Conservation (phyloP, 2,888 invertebrate genomes). For the Pardosa pseudoannulata region DNA sequence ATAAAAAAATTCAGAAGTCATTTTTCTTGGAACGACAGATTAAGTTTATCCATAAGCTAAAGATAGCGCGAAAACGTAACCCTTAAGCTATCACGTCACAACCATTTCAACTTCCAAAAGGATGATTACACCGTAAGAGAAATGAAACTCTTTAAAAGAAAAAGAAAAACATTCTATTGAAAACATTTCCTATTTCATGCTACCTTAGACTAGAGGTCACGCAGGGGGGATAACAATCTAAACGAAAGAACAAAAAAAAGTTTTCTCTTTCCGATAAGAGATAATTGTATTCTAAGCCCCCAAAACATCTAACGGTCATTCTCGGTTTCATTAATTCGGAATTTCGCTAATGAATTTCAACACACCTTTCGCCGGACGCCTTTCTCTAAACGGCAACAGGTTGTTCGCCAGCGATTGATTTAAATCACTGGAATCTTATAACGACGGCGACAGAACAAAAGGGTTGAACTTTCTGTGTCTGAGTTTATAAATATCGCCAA, state of each 20-base stretch:
- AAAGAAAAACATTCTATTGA: background rate
- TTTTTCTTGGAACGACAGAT: no score
- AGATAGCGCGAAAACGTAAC: no score
- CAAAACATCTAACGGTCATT: background rate
- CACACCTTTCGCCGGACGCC: background rate
- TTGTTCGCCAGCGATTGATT: background rate
- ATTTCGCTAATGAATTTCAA: background rate
- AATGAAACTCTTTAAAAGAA: background rate
- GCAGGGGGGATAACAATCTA: background rate
- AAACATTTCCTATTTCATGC: constrained; percentile 2
- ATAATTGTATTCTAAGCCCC: no score
- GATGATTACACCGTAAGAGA: background rate
- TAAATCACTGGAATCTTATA: background rate
- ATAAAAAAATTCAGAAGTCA: no score
- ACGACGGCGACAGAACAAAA: background rate
- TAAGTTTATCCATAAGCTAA: no score
- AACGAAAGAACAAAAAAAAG: background rate
- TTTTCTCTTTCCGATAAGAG: background rate
- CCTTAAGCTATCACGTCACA: no score
- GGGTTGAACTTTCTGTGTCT: background rate
- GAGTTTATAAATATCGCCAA: constrained; percentile 52
- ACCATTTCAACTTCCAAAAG: no score
- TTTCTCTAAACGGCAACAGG: background rate
- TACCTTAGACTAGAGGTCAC: background rate
- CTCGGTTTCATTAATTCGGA: background rate